Percentiles rank a stretch among this genome's conserved stretches.
Evolutionary conservation across 2,888 invertebrate genomes (phyloP).

Genomic region (Epinotia nisella): DNA sequence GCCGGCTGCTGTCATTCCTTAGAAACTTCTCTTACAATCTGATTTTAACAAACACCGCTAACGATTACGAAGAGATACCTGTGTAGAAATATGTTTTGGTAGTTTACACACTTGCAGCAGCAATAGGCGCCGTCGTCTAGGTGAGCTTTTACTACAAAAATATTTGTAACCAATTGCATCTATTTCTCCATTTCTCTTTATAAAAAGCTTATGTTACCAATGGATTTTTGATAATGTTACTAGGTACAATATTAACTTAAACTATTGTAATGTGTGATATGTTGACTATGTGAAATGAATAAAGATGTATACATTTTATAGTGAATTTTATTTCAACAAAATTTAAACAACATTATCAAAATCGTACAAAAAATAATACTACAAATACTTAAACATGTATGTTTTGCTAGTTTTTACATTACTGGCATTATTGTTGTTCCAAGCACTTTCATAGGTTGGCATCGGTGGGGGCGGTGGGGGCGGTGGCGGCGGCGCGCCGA

Average conservation of each 20-base stretch:
- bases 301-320: constrained; percentile 11
- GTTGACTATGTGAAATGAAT: constrained; percentile 48
- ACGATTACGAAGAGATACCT: too few relatives aligned
- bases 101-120: too few relatives aligned
- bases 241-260: background rate
- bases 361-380: constrained; percentile 45
- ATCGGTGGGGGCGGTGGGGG: constrained; percentile 81
- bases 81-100: too few relatives aligned
- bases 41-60: too few relatives aligned
- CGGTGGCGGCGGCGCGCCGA: constrained; percentile 61
- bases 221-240: too few relatives aligned
- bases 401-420: constrained; percentile 68
- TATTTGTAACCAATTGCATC: too few relatives aligned
- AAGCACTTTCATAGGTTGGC: constrained; percentile 56
- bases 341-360: constrained; percentile 10
- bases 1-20: too few relatives aligned
- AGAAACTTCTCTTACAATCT: too few relatives aligned
- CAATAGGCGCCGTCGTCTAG: too few relatives aligned
- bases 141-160: too few relatives aligned
- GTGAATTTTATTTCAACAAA: constrained; percentile 41
- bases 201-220: too few relatives aligned
- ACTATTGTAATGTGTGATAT: constrained; percentile 9
- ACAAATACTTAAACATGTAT: constrained; percentile 75
- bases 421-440: constrained; percentile 53
- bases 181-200: too few relatives aligned